Evolutionary conservation across 2,888 invertebrate species (phyloP), one percentile per base, ranked within the genome.

Genomic region (Panzeria rudis): DNA sequence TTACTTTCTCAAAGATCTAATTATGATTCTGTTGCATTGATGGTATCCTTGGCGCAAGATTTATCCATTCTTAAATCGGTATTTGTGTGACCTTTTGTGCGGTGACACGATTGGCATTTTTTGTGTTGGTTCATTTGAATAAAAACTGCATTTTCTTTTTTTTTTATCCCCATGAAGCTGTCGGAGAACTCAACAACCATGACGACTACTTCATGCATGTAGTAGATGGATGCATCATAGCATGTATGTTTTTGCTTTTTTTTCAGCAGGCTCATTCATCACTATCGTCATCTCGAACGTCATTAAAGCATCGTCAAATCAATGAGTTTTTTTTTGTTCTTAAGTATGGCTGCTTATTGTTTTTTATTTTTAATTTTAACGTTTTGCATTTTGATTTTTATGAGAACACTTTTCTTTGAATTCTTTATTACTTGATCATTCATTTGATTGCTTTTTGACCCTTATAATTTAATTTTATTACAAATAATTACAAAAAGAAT

Each of bases 401-500:
- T 71, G 62, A 56, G 62, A 82, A 82, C 15, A 61, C 17, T 11
- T 35, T 56, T 62, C 25, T 54, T 79, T 32, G 3, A 38, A 25
- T 47, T 59, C n/a, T 72, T 59, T 62, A 6, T 54, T 69, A 62
- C 35, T 44, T 76, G 50, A 38, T 47, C 47, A 35, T 69, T 66
- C 41, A 47, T 50, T 69, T 69, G 44, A 54, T 75, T 75, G 52
- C 41, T 54, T 54, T 86, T 86, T 80, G 83, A 86, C 82, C 83
- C 86, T 83, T 79, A 86, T 79, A 83, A 86, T 83, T 86, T 76
- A 82, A 86, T 79, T 83, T 81, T 56, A 69, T 83, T 82, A 79
- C 59, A 64, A 35, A 78, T 38, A 83, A 80, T 79, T 76, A 80
- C 79, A 85, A 54, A 78, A 41, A 61, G 9, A 85, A 54, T 69